These are phyloP conservation scores for Myotis vivesi DNA, from an alignment of 2,797 vertebrate species.

Conservation along the genomic window DNA sequence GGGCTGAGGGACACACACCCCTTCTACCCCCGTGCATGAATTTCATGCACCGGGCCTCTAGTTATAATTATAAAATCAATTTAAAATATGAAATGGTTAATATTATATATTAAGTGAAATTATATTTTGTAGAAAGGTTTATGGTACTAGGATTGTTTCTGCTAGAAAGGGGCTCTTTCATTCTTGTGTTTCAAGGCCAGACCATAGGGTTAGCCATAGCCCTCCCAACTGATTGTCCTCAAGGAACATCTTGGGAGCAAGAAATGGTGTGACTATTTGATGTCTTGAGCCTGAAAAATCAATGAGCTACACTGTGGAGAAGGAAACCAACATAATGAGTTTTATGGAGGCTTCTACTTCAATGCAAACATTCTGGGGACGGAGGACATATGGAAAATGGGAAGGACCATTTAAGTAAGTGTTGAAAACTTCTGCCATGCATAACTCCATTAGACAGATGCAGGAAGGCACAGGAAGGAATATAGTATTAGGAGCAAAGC, in stretches of 20 bases:
- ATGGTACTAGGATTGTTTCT: neutral
- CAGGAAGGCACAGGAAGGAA: neutral
- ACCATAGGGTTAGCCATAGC: neutral
- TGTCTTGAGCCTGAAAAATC: neutral
- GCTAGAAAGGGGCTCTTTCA: neutral
- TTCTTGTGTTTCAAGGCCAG: neutral
- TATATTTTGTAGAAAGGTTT: neutral
- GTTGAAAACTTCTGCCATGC: neutral
- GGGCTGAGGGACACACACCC: no score
- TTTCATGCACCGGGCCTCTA: no score
- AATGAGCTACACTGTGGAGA: neutral
- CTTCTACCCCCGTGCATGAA: no score
- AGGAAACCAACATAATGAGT: neutral
- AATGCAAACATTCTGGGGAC: neutral
- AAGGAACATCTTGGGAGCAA: neutral
- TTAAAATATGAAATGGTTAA: neutral
- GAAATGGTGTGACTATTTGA: neutral
- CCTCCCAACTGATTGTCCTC: neutral
- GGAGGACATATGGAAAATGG: neutral
- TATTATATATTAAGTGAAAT: neutral
- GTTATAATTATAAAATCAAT: neutral
- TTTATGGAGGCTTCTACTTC: neutral
- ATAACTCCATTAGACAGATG: neutral
- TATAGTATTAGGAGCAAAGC: fast-evolving
- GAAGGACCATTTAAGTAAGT: neutral